Base-by-base conservation (phyloP, 92 coral and sea anemone species). In the Porites cylindrica region DNA sequence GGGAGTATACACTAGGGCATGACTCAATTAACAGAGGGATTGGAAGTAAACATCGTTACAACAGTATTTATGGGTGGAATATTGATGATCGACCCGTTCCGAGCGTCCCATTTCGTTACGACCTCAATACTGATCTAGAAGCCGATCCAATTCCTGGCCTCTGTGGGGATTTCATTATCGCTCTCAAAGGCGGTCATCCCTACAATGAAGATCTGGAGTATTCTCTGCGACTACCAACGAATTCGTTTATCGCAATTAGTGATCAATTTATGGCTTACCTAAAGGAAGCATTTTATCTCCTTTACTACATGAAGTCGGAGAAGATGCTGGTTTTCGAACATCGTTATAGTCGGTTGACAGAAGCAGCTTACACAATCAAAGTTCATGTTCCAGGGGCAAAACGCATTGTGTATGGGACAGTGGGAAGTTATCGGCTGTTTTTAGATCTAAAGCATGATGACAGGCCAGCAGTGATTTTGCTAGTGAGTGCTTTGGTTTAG, bases 381-480 rank as follows among this genome's bases (percentile, higher is more conserved):
- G 77, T 72, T 72, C 77, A 72, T 72, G 77, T 72, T 72, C 77
- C 77, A 72, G 77, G 32, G 6, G 77, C 77, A 72, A 72, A 72
- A 72, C 77, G 77, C 63, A 59, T 59, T 1, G 63, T 59, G 17
- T 59, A 11, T 17, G 17, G 63, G 63, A 11, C 63, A 59, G 63
- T 17, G 13, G 63, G 63, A 59, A 59, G 17, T 59, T 59, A 59
- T 59, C 63, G 63, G 63, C 63, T 59, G 0, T 6, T 38, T 4
- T 38, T 38, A 38, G 47, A 38, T 38, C 47, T 38, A 38, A 38
- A 38, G 47, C 47, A 38, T 38, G 47, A 38, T 38, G 47, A 38
- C 47, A 38, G 47, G 0, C 47, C 47, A 38, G 47, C 47, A 59
- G 63, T 59, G 63, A 59, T 59, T 59, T 59, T 11, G 63, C 47